These are phyloP conservation scores for Cataglyphis albicans DNA, from an alignment of 2,888 invertebrate genomes.

Conservation along the genomic window DNA sequence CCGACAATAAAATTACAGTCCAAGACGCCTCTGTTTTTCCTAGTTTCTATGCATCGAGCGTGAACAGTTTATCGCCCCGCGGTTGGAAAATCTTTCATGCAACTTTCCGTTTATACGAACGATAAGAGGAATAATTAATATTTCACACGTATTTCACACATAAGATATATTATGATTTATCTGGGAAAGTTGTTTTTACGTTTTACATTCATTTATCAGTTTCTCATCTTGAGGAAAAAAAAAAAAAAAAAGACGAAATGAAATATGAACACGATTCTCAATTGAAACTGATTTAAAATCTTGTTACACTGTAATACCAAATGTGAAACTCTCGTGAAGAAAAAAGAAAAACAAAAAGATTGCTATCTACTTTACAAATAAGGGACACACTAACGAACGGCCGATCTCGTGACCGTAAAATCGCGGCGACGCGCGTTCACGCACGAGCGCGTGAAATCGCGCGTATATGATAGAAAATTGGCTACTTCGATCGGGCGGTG, in stretches of 20 bases:
- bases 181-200: neutral
- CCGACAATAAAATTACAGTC: constrained; percentile 54
- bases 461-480: constrained; percentile 50
- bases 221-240: neutral
- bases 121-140: neutral
- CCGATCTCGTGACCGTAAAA: constrained; percentile 41
- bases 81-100: constrained; percentile 26
- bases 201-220: neutral
- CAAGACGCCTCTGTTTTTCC: constrained; percentile 42
- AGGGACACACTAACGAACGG: constrained; percentile 44
- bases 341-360: neutral
- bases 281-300: neutral
- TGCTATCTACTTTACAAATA: constrained; percentile 15
- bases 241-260: neutral
- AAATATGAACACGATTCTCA: neutral
- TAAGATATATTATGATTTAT: neutral
- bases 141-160: neutral
- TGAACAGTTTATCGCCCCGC: constrained; percentile 31
- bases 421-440: constrained; percentile 26
- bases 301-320: neutral
- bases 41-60: constrained; percentile 46
- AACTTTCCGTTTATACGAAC: constrained; percentile 14
- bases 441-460: constrained; percentile 51
- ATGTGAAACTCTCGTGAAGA: constrained; percentile 24
- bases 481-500: constrained; percentile 33